These are phyloP conservation scores for Cervus canadensis DNA, from an alignment of 2,113 vertebrate genomes.

Conservation along the genomic window DNA sequence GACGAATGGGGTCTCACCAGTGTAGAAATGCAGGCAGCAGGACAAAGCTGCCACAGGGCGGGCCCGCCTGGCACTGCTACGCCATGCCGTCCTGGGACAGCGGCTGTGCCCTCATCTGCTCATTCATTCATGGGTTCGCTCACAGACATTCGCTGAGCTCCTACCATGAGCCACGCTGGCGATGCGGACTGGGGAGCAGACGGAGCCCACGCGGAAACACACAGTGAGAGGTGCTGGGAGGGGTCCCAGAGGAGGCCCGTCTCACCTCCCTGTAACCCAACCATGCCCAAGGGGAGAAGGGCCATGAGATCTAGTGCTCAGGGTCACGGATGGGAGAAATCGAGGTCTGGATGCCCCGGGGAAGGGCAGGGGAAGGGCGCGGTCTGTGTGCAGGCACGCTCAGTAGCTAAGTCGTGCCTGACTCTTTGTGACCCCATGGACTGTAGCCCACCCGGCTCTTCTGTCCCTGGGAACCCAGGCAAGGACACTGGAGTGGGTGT, in stretches of 20 bases:
- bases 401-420: neutral
- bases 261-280: neutral
- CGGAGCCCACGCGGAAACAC: neutral
- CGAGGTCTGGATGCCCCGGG: neutral
- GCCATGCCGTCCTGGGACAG: fast-evolving
- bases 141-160: neutral
- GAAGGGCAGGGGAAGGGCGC: neutral
- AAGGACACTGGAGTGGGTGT: neutral
- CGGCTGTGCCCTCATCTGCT: neutral
- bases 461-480: neutral
- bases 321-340: neutral
- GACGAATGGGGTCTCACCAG: neutral
- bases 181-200: neutral
- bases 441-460: neutral
- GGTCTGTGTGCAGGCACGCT: neutral
- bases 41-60: fast-evolving
- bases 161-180: fast-evolving
- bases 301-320: neutral
- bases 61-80: neutral
- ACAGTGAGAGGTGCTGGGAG: neutral
- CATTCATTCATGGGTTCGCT: neutral
- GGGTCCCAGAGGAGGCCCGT: neutral
- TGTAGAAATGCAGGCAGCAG: fast-evolving
- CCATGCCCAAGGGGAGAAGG: fast-evolving
- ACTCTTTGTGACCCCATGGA: neutral